Conservation (phyloP, 2,113 vertebrate species). For the Melierax canorus region DNA sequence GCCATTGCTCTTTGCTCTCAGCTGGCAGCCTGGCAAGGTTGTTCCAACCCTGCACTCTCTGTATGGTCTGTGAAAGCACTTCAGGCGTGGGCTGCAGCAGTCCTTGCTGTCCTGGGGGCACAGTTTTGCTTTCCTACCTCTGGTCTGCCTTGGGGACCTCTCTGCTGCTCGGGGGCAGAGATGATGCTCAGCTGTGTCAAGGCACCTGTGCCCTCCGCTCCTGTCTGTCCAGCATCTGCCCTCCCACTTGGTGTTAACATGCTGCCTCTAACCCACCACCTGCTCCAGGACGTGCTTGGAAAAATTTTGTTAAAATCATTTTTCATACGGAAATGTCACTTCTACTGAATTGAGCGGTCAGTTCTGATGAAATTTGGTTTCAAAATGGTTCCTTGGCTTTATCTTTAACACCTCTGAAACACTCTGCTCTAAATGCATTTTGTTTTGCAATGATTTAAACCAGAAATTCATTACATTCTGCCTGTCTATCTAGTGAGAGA, state of each 20-base stretch:
- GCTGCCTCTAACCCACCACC: not conserved
- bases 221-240: not conserved
- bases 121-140: not conserved
- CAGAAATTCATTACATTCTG: conserved; percentile 16
- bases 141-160: not conserved
- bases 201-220: not conserved
- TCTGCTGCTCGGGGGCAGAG: not conserved
- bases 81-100: not conserved
- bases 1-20: not conserved
- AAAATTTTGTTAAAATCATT: not conserved
- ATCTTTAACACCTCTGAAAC: not conserved
- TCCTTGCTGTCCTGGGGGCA: not conserved
- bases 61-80: not conserved
- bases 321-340: not conserved
- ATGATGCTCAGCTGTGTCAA: not conserved
- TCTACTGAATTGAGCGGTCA: not conserved
- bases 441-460: conserved; percentile 24
- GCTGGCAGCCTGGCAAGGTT: not conserved
- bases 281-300: not conserved
- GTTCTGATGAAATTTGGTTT: not conserved
- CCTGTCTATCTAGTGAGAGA: not conserved
- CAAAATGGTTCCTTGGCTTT: not conserved
- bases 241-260: not conserved
- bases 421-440: conserved; percentile 14
- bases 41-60: not conserved